Percentiles rank a stretch among this genome's conserved stretches.
These are phyloP conservation scores for Arctocebus calabarensis DNA, from an alignment of 2,797 vertebrate genomes.

Conservation along the genomic window DNA sequence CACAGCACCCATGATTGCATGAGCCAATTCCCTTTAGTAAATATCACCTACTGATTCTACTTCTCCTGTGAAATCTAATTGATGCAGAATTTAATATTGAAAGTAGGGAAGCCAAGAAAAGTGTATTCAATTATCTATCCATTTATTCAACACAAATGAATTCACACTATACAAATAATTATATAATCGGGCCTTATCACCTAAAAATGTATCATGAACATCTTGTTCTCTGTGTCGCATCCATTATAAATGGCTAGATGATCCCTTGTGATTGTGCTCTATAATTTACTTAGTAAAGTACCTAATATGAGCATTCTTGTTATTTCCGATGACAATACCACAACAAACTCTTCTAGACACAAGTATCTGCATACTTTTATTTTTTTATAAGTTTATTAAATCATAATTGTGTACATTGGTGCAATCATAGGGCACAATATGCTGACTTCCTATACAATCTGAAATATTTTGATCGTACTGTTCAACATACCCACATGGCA, in stretches of 20 bases:
- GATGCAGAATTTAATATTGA: neutral
- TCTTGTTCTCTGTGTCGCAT: neutral
- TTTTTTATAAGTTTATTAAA: too few species aligned
- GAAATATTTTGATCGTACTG: too few species aligned
- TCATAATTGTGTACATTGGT: too few species aligned
- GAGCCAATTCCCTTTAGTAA: neutral
- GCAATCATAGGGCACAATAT: too few species aligned
- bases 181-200: neutral
- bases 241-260: neutral
- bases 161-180: neutral
- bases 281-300: constrained; percentile 26
- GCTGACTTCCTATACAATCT: too few species aligned
- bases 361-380: neutral
- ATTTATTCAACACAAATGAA: neutral
- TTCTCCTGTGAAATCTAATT: neutral
- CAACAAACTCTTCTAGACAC: neutral
- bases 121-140: neutral
- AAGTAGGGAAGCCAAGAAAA: neutral
- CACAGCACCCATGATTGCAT: too few species aligned
- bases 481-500: too few species aligned
- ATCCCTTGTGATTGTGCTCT: neutral
- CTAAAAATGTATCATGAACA: neutral
- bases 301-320: neutral
- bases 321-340: neutral
- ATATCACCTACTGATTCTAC: neutral